Evolutionary conservation across 92 coral and sea anemone species (phyloP), one percentile per base, ranked within the genome.

Genomic region (Epizoanthus scotinus): DNA sequence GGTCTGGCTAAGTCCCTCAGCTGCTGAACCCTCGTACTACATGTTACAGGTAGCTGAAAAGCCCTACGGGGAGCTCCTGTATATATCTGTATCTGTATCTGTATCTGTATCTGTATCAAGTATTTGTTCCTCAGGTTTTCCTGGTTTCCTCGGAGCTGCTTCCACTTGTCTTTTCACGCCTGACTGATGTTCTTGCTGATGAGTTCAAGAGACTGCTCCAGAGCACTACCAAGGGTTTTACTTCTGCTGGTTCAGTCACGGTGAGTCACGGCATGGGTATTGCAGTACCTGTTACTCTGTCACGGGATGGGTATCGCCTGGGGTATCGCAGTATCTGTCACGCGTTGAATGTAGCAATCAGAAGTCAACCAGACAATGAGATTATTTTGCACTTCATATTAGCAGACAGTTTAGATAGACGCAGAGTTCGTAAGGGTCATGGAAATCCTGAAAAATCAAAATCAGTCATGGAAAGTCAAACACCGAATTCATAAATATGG

Each of bases 191-290:
- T 70, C 87, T 95, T 34, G 94, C 96, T 24, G 85, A 89, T 67
- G 96, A 91, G 79, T 91, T 95, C 67, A 83, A 90, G 78, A 85
- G 87, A 70, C 84, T 89, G 4, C 81, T 95, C 36, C 81, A 89
- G 62, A 85, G 86, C 19, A 89, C 88, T 27, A 29, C 88, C 27
- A 79, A 84, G 65, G 87, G 91, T 36, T 95, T 91, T 34, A 87
- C 94, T 58, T 90, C 94, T 60, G 92, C 97, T 28, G 97, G 94
- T 6, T 87, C 94, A 15, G 97, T 92, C 55, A 92, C 97, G 87
- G 97, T 92, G 68, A 54, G 94, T 66, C 20, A 31, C 78, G 78
- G 70, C 17, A 82, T 82, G 8, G 54, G 72, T 63, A 73, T 72
- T 66, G 82, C 77, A 9, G 47, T 55, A 24, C 54, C n/a, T n/a